phyloP scores from a whole-genome alignment of 1,140 invertebrate genomes.

The Apocrypta bakeri region DNA sequence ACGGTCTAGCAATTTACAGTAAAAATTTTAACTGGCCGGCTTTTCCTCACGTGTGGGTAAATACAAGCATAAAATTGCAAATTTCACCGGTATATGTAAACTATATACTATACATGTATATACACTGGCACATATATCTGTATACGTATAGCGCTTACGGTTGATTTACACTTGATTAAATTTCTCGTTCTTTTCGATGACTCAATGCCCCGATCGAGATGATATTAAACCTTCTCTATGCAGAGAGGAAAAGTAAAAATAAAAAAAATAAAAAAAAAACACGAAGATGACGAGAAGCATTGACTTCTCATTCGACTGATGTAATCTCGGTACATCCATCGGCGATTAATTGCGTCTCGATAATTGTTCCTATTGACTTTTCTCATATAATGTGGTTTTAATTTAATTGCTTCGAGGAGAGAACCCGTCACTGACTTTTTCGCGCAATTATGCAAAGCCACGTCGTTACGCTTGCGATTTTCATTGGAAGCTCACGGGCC shows the following conservation, averaged over 20 bases:
- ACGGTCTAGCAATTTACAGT: conserved; percentile 29
- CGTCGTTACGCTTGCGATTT: not conserved
- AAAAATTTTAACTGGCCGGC: conserved; percentile 29
- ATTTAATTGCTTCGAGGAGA: not conserved
- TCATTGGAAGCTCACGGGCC: too few species aligned
- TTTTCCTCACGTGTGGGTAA: not conserved
- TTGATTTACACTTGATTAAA: conserved; percentile 28
- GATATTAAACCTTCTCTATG: not conserved
- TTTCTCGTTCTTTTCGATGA: not conserved
- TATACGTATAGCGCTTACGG: not conserved
- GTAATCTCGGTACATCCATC: too few species aligned
- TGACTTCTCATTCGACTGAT: too few species aligned
- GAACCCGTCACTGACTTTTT: not conserved
- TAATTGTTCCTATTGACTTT: not conserved
- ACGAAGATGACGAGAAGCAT: too few species aligned
- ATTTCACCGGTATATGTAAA: not conserved
- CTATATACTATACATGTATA: too few species aligned
- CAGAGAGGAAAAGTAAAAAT: too few species aligned
- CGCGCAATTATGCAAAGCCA: not conserved
- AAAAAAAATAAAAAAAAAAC: too few species aligned
- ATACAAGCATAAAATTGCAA: not conserved
- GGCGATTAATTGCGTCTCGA: not conserved
- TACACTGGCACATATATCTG: too few species aligned
- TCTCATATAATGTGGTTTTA: not conserved
- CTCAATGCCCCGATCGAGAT: not conserved